Evolutionary conservation across 2,797 vertebrate genomes (phyloP).

Genomic region (Lagorchestes hirsutus): DNA sequence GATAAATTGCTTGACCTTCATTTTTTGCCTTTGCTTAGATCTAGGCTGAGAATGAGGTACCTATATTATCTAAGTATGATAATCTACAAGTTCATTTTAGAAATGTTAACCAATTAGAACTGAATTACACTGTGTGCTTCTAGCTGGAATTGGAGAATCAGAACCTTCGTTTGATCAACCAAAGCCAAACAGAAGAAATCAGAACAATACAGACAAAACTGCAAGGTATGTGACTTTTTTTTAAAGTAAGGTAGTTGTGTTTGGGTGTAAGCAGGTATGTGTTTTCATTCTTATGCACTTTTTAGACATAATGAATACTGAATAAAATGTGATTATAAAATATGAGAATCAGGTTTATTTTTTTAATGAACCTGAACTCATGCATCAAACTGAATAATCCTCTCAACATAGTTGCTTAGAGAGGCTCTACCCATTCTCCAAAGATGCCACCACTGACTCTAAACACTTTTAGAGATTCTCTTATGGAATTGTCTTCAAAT

Average conservation of each 20-base stretch:
- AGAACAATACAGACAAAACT: conserved; percentile 91
- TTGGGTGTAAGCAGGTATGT: not conserved
- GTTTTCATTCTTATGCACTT: conserved; percentile 26
- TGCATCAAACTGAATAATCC: not conserved
- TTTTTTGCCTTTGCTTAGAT: conserved; percentile 47
- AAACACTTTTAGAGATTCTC: not conserved
- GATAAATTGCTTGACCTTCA: conserved; percentile 33
- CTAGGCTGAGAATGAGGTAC: not conserved
- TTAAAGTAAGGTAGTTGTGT: not conserved
- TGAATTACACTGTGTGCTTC: conserved; percentile 77
- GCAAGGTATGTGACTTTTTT: conserved; percentile 86
- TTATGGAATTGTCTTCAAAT: not conserved
- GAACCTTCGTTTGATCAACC: conserved; percentile 93
- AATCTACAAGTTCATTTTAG: conserved; percentile 48
- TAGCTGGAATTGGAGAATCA: conserved; percentile 97
- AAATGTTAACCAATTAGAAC: conserved; percentile 20
- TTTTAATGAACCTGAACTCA: not conserved
- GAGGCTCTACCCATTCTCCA: not conserved
- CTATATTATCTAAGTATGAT: conserved; percentile 42
- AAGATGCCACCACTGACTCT: not conserved
- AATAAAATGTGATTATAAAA: conserved; percentile 10
- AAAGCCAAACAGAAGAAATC: conserved; percentile 93
- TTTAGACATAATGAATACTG: not conserved
- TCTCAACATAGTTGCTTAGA: not conserved
- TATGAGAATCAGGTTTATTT: not conserved